Evolutionary conservation across 2,113 vertebrate species (phyloP).

Genomic region (Labrus mixtus): DNA sequence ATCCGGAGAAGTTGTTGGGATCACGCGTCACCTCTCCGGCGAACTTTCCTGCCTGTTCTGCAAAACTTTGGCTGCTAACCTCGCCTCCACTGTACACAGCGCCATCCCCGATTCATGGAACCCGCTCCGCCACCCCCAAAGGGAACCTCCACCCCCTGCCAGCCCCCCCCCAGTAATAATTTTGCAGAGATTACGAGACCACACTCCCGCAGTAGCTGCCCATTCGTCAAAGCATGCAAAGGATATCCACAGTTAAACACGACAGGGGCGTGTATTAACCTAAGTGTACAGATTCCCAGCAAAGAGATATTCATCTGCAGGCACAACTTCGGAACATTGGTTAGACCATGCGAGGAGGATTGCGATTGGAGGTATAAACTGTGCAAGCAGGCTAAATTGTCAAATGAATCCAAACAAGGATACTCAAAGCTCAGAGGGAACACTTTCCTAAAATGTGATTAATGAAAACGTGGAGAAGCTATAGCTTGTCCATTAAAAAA

Average conservation of each 20-base stretch:
- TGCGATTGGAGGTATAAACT: not conserved
- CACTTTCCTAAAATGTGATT: too few relatives aligned
- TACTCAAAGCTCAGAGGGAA: not conserved
- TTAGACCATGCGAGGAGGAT: not conserved
- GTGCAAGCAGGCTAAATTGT: not conserved
- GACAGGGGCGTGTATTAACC: constrained; percentile 27
- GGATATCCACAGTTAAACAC: constrained; percentile 33
- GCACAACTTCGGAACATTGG: not conserved
- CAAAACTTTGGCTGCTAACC: constrained; percentile 85
- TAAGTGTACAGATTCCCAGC: not conserved
- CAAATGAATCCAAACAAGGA: not conserved
- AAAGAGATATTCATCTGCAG: constrained; percentile 15
- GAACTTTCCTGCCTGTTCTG: constrained; percentile 80
- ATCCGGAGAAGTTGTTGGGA: constrained; percentile 44
- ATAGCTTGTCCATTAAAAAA: too few relatives aligned
- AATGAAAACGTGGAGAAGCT: too few relatives aligned
- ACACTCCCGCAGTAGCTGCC: constrained; percentile 37
- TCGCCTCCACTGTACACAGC: constrained; percentile 82
- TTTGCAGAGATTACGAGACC: constrained; percentile 44
- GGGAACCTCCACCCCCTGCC: constrained; percentile 68
- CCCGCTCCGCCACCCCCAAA: constrained; percentile 74
- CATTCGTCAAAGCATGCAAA: constrained; percentile 22
- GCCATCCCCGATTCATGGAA: constrained; percentile 80
- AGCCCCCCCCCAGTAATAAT: constrained; percentile 32
- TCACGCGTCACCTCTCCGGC: constrained; percentile 68